A percentile compares a stretch with the other conserved stretches of the same genome.
Conservation (phyloP, 2,888 invertebrate species). For the Epistrophe grossulariae region DNA sequence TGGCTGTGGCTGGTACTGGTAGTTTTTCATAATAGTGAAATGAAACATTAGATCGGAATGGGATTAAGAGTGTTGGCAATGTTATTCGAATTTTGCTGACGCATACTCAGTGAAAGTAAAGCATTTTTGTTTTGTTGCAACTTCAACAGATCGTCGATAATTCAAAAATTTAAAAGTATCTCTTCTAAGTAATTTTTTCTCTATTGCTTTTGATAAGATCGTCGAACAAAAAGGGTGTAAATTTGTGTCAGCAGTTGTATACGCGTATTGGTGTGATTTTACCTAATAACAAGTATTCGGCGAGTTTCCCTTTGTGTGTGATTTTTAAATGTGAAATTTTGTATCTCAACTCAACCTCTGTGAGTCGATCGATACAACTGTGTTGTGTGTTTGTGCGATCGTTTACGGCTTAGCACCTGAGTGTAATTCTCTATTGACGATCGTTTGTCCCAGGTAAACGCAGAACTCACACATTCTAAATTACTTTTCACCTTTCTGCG, state of each 20-base stretch:
- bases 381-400: constrained; percentile 46
- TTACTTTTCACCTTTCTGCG: constrained; percentile 53
- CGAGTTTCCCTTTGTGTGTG: constrained; percentile 31
- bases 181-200: constrained; percentile 46
- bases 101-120: constrained; percentile 66
- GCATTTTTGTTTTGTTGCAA: constrained; percentile 32
- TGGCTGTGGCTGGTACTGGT: constrained; percentile 30
- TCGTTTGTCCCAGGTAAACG: constrained; percentile 40
- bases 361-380: constrained; percentile 44
- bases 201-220: constrained; percentile 52
- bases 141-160: constrained; percentile 39
- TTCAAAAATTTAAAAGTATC: constrained; percentile 35
- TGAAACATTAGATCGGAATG: constrained; percentile 31
- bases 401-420: constrained; percentile 64
- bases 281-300: constrained; percentile 15
- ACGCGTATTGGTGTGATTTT: constrained; percentile 43
- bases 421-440: constrained; percentile 48
- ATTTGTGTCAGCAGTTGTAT: constrained; percentile 25
- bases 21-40: constrained; percentile 16
- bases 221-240: constrained; percentile 45
- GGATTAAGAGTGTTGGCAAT: constrained; percentile 28
- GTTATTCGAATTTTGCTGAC: constrained; percentile 61
- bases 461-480: constrained; percentile 39
- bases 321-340: constrained; percentile 41
- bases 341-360: constrained; percentile 41